Conservation (phyloP, 2,888 invertebrate species). For the Meta bourneti region DNA sequence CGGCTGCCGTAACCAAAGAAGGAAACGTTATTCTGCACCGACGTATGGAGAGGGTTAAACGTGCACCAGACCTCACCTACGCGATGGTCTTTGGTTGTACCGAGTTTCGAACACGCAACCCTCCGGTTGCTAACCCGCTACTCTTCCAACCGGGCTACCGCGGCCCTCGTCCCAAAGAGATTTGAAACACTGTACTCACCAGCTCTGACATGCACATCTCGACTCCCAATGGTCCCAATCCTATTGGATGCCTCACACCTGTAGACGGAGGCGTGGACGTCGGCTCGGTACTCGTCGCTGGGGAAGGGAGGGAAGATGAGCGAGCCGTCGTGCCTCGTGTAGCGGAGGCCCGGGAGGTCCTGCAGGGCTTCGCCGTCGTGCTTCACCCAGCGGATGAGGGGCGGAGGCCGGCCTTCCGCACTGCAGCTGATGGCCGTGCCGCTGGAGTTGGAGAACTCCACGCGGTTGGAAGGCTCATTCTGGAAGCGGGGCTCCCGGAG, state of each 20-base stretch:
- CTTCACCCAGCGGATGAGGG: slow-evolving; percentile 62
- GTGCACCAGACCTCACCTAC: no score
- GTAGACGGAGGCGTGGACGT: slow-evolving; percentile 77
- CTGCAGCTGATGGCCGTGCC: slow-evolving; percentile 63
- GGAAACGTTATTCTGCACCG: no score
- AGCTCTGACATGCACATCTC: slow-evolving; percentile 77
- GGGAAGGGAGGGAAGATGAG: slow-evolving; percentile 76
- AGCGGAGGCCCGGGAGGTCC: slow-evolving; percentile 70
- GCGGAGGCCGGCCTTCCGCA: slow-evolving; percentile 60
- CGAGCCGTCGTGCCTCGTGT: slow-evolving; percentile 75
- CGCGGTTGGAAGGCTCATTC: slow-evolving; percentile 58
- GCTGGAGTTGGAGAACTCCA: slow-evolving; percentile 71
- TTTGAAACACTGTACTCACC: slow-evolving; percentile 54
- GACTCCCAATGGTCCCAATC: slow-evolving; percentile 76
- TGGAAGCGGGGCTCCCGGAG: slow-evolving; percentile 46
- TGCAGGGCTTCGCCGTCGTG: slow-evolving; percentile 55
- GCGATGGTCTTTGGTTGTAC: no score
- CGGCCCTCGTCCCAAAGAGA: neutral
- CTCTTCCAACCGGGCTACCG: no score
- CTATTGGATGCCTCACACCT: slow-evolving; percentile 76
- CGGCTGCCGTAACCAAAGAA: no score
- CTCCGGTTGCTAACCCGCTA: no score
- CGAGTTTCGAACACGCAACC: no score
- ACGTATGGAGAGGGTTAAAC: no score
- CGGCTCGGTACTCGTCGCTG: slow-evolving; percentile 77